These are phyloP conservation scores for Phrixothrix hirtus DNA, from an alignment of 2,888 invertebrate genomes.

Conservation along the genomic window DNA sequence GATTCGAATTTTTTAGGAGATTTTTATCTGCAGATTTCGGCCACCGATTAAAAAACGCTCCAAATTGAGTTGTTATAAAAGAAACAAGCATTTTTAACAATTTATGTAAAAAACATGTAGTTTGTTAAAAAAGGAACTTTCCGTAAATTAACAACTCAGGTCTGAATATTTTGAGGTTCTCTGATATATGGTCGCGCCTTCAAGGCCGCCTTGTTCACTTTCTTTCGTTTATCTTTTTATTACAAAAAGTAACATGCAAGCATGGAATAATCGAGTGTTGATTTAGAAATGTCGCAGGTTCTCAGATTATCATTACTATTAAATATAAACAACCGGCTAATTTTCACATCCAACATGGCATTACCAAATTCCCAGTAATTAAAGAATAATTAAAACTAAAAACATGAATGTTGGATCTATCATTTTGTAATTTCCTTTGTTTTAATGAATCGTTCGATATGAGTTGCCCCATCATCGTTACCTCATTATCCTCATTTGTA, in stretches of 20 bases:
- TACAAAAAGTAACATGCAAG: conserved; percentile 30
- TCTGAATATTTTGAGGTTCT: conserved; percentile 6
- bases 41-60: too few relatives aligned
- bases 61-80: too few relatives aligned
- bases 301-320: conserved; percentile 2
- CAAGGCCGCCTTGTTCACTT: conserved; percentile 39
- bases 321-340: neutral
- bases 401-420: too few relatives aligned
- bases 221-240: conserved; percentile 38
- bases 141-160: too few relatives aligned
- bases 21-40: too few relatives aligned
- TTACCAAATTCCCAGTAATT: neutral
- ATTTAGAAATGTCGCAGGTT: conserved; percentile 14
- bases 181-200: conserved; percentile 32
- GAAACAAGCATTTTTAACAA: too few relatives aligned
- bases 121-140: too few relatives aligned
- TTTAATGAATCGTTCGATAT: neutral
- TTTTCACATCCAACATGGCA: neutral
- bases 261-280: conserved; percentile 12
- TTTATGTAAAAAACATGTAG: too few relatives aligned
- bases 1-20: too few relatives aligned
- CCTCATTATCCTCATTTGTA: neutral
- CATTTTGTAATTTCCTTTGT: conserved; percentile 10
- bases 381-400: neutral
- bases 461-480: neutral